These are phyloP conservation scores for Drosophila asahinai DNA, from an alignment of 1,140 invertebrate species.

Conservation along the genomic window DNA sequence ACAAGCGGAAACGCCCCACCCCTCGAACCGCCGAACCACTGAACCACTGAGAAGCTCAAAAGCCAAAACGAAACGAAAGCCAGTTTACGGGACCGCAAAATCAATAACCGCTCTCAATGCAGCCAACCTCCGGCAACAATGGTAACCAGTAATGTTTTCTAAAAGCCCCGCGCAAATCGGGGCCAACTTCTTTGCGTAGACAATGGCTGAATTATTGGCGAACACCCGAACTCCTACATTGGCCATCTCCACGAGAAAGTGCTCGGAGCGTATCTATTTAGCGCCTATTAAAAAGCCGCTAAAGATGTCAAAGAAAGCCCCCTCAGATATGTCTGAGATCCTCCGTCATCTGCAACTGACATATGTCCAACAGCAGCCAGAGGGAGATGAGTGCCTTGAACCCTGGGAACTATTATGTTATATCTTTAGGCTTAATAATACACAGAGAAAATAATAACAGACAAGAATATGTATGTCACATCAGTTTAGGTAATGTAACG, in stretches of 20 bases:
- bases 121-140: conserved; percentile 46
- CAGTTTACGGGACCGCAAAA: conserved; percentile 74
- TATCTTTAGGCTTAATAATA: conserved; percentile 13
- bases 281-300: conserved; percentile 46
- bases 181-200: conserved; percentile 53
- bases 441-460: not conserved
- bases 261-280: conserved; percentile 54
- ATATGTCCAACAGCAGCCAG: conserved; percentile 43
- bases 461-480: not conserved
- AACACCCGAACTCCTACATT: not conserved
- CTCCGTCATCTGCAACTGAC: conserved; percentile 47
- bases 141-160: conserved; percentile 47
- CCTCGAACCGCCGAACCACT: conserved; percentile 10
- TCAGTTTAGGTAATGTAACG: not conserved
- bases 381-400: conserved; percentile 19
- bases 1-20: conserved; percentile 67
- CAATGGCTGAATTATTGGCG: conserved; percentile 39
- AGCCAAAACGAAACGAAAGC: conserved; percentile 73
- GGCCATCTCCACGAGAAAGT: conserved; percentile 62
- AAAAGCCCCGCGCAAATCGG: conserved; percentile 34
- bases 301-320: conserved; percentile 61
- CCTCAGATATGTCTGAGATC: conserved; percentile 8
- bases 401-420: conserved; percentile 40
- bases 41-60: conserved; percentile 61
- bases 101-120: conserved; percentile 71